Percentiles rank a stretch among this genome's conserved stretches.
phyloP scores from a whole-genome alignment of 1,140 invertebrate genomes.

The Papilio aristodemus region DNA sequence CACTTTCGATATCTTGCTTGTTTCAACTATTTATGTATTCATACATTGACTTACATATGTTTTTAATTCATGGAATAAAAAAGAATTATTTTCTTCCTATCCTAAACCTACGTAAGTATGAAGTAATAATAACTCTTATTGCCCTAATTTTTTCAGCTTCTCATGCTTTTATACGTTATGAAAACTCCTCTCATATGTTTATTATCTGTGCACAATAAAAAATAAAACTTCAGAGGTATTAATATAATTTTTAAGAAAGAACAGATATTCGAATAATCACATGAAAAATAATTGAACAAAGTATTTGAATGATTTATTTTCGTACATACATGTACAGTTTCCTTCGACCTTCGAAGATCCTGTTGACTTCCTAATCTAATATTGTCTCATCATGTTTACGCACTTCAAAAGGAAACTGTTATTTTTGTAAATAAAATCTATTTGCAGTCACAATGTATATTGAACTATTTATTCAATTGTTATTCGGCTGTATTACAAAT shows the following conservation, averaged over 20 bases:
- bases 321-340: neutral
- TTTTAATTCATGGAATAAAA: too few relatives aligned
- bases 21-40: neutral
- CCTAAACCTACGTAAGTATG: too few relatives aligned
- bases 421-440: neutral
- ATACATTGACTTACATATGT: neutral
- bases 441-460: neutral
- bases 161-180: too few relatives aligned
- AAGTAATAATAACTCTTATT: too few relatives aligned
- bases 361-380: constrained; percentile 13
- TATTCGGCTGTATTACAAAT: neutral
- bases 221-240: too few relatives aligned
- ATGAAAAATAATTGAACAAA: neutral
- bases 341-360: neutral
- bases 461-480: neutral
- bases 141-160: too few relatives aligned
- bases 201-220: too few relatives aligned
- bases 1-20: neutral
- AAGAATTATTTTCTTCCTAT: too few relatives aligned
- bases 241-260: too few relatives aligned
- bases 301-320: neutral
- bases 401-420: constrained; percentile 13
- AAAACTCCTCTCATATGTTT: too few relatives aligned
- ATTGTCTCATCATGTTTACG: constrained; percentile 4
- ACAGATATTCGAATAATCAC: too few relatives aligned